Base-by-base conservation (phyloP, 1,140 invertebrate species). In the Ruditapes philippinarum region DNA sequence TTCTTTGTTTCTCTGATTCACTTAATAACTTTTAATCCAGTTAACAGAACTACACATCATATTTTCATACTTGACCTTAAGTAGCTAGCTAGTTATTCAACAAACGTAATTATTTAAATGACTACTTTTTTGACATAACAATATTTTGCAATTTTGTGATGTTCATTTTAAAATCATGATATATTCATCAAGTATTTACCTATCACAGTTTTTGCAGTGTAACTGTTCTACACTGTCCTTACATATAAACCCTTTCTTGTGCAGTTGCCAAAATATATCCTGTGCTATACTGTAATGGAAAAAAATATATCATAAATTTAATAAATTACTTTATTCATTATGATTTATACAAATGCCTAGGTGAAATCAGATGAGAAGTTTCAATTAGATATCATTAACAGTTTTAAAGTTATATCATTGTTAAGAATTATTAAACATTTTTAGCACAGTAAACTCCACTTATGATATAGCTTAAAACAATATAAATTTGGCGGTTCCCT, bases 171-270 rank as follows among this genome's bases (percentile, higher is more conserved):
- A n/a, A n/a, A n/a, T n/a, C n/a, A n/a, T n/a, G n/a, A n/a, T n/a
- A n/a, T n/a, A n/a, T n/a, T n/a, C n/a, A n/a, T n/a, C 14, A 1
- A 17, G 65, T 4, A 86, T 91, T 92, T 92, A 99, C 94, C 98
- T 97, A 93, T 98, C 96, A 95, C 99, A 99, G 74, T 97, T 97
- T 91, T 98, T 97, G 95, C 99, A 99, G 38, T 98, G 97, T 54
- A 99, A 96, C 95, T 99, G 99, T 90, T 99, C 98, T 0, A 99
- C 97, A 0, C 97, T 97, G 91, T 99, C 97, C 28, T 97, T 97
- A 40, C 97, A 96, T 42, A 99, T 97, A 92, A 98, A 99, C 0
- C 98, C 98, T 94, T 98, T 98, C 22, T 97, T 96, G 92, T 98
- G n/a, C n/a, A n/a, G 40, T 2, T 81, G 79, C 80, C 80, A 83